Base-by-base conservation (phyloP, 1,140 invertebrate genomes). In the Ceratina japonica region DNA sequence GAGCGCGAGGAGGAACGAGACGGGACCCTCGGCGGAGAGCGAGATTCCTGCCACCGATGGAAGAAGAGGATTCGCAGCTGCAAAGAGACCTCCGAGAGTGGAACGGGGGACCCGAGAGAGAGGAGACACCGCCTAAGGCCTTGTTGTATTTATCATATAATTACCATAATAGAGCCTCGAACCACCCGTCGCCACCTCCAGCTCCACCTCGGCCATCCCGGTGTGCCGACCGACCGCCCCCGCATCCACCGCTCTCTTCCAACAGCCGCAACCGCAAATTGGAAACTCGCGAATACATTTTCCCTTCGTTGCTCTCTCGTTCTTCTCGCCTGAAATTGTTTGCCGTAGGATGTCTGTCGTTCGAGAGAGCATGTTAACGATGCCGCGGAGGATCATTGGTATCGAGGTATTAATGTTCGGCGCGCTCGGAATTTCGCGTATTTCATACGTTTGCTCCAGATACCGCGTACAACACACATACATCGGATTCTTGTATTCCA, bases 101-200 rank as follows among this genome's bases (percentile, higher is more conserved):
- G 51, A 18, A 63, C n/a, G 58, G 12, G 78, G 68, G 72, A 54
- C 56, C 37, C 18, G 64, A 65, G 54, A 80, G 61, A 75, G 80
- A 88, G 80, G 87, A 92, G 88, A 91, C 87, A 88, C 82, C 85
- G 89, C 90, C 89, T 82, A 81, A 87, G 88, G 91, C 88, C 89
- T 91, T 91, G 90, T 92, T 91, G 89, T 92, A 92, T 92, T 92
- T 92, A 92, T 92, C 91, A 92, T 92, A 91, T 92, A 92, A 92
- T 92, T 92, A 92, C 90, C 91, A 92, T 92, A 91, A 92, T 92
- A 91, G 89, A 91, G 88, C 88, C 82, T 82, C 82, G 86, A 88
- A 84, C 85, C 87, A 86, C 86, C 87, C 86, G 81, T 81, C 79
- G 78, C 84, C 84, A 82, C 85, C 84, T 81, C 54, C 54, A 10